Conservation (phyloP, 2,888 invertebrate genomes). For the Macaria notata region DNA sequence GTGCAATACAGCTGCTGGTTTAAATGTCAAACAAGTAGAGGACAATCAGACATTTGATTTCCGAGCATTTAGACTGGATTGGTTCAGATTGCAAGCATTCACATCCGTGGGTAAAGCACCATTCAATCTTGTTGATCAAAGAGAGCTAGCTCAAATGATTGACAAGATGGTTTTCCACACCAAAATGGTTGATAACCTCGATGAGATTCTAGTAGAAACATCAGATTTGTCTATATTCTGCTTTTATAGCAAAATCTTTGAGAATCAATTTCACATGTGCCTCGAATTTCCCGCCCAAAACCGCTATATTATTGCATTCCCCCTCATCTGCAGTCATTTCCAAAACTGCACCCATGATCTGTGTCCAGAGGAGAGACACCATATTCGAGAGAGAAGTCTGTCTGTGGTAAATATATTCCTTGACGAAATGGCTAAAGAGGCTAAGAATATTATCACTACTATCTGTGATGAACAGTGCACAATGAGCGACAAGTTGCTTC, state of each 20-base stretch:
- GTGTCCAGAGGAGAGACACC: conserved; percentile 98
- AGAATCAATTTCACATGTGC: conserved; percentile 99
- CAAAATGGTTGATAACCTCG: conserved; percentile 98
- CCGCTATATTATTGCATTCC: conserved; percentile 98
- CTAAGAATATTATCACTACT: conserved; percentile 98
- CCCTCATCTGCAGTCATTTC: conserved; percentile 98
- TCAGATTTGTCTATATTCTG: conserved; percentile 99
- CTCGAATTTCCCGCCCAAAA: conserved; percentile 99
- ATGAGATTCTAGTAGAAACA: conserved; percentile 97
- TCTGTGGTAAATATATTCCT: conserved; percentile 98
- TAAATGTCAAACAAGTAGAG: conserved; percentile 97
- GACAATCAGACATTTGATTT: conserved; percentile 98
- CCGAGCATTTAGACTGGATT: conserved; percentile 96
- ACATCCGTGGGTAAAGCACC: conserved; percentile 93
- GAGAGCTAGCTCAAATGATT: conserved; percentile 93
- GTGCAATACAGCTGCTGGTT: conserved; percentile 92
- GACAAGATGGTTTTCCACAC: conserved; percentile 98
- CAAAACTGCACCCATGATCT: conserved; percentile 98
- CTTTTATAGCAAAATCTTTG: conserved; percentile 98
- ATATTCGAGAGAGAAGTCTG: conserved; percentile 96
- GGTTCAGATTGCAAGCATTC: conserved; percentile 98
- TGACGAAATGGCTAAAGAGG: conserved; percentile 99
- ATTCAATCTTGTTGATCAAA: conserved; percentile 90
- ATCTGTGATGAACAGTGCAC: conserved; percentile 99
- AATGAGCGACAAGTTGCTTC: conserved; percentile 96